Conservation (phyloP, 2,888 invertebrate species). For the Mimas tiliae region DNA sequence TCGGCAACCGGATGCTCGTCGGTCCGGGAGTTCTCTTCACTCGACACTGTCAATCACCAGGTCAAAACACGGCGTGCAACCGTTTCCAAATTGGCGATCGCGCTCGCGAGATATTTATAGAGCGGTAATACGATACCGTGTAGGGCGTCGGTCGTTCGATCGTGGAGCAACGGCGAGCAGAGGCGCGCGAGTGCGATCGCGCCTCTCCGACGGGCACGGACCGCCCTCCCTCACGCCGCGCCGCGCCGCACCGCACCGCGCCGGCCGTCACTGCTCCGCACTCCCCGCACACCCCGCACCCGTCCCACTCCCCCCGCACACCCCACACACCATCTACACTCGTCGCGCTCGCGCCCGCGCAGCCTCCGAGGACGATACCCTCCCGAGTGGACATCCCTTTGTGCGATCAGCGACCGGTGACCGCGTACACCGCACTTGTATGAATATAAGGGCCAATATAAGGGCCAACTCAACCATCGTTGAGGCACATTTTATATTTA, state of each 20-base stretch:
- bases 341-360: constrained; percentile 42
- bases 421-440: not conserved
- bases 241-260: constrained; percentile 33
- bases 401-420: constrained; percentile 29
- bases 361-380: constrained; percentile 76
- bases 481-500: not conserved
- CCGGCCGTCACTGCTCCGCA: constrained; percentile 45
- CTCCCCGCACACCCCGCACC: constrained; percentile 19
- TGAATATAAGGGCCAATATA: not conserved
- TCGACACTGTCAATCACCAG: constrained; percentile 84
- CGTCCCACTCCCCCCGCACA: too few relatives aligned
- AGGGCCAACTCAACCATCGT: not conserved
- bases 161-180: constrained; percentile 66
- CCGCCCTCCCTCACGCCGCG: constrained; percentile 32
- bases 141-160: constrained; percentile 74
- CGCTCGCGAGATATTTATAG: constrained; percentile 82
- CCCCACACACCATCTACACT: too few relatives aligned
- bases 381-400: constrained; percentile 51
- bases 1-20: constrained; percentile 56
- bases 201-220: constrained; percentile 33
- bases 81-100: constrained; percentile 83
- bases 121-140: constrained; percentile 83
- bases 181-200: constrained; percentile 71
- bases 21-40: constrained; percentile 72
- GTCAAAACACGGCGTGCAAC: constrained; percentile 81